phyloP scores from a whole-genome alignment of 2,888 invertebrate genomes.

The Temnothorax ravouxi region DNA sequence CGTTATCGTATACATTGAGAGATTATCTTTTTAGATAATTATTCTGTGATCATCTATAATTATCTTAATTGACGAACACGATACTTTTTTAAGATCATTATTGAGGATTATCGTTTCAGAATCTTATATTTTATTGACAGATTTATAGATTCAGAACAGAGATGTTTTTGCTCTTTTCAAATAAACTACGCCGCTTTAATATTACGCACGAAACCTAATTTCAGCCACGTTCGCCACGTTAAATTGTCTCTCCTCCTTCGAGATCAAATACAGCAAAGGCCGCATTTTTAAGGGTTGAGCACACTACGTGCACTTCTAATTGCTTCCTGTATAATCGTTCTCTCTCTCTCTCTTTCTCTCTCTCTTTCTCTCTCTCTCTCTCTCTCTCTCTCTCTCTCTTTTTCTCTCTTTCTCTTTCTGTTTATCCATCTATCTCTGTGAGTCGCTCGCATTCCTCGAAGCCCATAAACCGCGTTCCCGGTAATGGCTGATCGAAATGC shows the following conservation, averaged over 20 bases:
- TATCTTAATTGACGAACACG: not conserved
- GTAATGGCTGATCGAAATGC: slow-evolving; percentile 44
- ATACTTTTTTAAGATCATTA: not conserved
- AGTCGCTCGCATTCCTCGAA: slow-evolving; percentile 37
- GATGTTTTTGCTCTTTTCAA: not conserved
- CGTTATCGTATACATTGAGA: not conserved
- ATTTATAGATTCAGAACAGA: not conserved
- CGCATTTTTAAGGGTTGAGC: not conserved
- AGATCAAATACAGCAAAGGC: slow-evolving; percentile 1
- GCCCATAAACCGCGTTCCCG: slow-evolving; percentile 39
- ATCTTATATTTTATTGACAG: not conserved
- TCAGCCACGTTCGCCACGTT: not conserved
- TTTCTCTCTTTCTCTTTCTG: not conserved
- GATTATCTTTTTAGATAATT: slow-evolving; percentile 25
- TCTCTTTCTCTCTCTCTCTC: not conserved
- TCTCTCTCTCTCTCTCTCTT: not conserved
- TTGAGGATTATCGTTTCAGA: not conserved
- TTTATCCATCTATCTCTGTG: not conserved
- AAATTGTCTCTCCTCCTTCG: not conserved
- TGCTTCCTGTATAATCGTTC: slow-evolving; percentile 6
- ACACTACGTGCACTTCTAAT: not conserved
- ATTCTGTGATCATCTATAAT: not conserved
- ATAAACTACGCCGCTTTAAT: not conserved
- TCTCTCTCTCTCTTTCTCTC: not conserved
- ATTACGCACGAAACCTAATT: not conserved